These are phyloP conservation scores for Trichoplusia ni DNA, from an alignment of 1,140 invertebrate species.

Conservation along the genomic window DNA sequence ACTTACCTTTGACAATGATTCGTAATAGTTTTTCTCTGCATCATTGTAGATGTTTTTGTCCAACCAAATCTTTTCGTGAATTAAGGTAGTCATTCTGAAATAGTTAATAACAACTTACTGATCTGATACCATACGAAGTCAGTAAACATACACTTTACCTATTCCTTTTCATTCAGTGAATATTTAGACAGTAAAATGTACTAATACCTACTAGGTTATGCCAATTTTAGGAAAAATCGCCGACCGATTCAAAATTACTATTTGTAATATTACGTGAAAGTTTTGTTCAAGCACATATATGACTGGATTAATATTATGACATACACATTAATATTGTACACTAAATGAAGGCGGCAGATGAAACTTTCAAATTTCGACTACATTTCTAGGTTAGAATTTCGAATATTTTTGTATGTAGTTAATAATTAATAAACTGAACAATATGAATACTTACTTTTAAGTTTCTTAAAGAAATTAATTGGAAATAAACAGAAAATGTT, in stretches of 20 bases:
- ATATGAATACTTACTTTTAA: not conserved
- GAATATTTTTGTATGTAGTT: not conserved
- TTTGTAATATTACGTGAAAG: too few species aligned
- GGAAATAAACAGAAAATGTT: not conserved
- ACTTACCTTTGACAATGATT: conserved; percentile 82
- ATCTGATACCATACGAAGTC: too few species aligned
- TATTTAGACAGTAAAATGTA: too few species aligned
- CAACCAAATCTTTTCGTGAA: conserved; percentile 83
- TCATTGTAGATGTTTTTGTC: conserved; percentile 84
- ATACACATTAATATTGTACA: not conserved
- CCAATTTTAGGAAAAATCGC: too few species aligned
- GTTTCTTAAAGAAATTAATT: not conserved
- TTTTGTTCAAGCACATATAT: too few species aligned
- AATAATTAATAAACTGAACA: not conserved
- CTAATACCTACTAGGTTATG: too few species aligned
- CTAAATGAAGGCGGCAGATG: conserved; percentile 9
- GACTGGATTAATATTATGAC: too few species aligned
- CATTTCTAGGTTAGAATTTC: conserved; percentile 15
- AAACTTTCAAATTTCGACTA: conserved; percentile 27
- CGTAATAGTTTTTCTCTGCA: conserved; percentile 84
- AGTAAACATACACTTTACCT: too few species aligned
- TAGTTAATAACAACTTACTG: too few species aligned
- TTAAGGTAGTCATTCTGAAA: conserved; percentile 70
- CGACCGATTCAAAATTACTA: too few species aligned
- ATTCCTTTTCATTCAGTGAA: too few species aligned